Base-by-base conservation (phyloP, 2,113 vertebrate genomes). In the Pedionomus torquatus region DNA sequence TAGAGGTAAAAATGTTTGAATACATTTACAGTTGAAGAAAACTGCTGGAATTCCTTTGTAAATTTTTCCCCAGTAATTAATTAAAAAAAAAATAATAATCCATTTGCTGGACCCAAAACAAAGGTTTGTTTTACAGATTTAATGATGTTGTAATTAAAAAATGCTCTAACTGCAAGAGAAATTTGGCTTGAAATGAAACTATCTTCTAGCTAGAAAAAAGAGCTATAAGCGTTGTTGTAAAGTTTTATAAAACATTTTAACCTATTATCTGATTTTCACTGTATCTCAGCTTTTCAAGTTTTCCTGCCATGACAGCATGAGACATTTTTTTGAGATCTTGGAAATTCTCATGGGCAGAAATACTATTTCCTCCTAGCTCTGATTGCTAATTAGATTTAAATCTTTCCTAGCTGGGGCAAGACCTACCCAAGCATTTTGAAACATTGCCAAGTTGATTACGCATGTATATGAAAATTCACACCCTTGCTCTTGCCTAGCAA, bases 371-470 rank as follows among this genome's bases (percentile, higher is more conserved):
- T 80, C 66, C 58, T 46, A 74, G 74, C 68, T 90, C 51, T 77
- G 26, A 89, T 78, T 94, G 89, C 86, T 92, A 93, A 84, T 75
- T 78, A 89, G 64, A 89, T 90, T 86, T 64, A 83, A 82, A 57
- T 75, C 39, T 78, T 81, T 64, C 64, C 68, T 95, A 92, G 72
- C 64, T 86, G 55, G 80, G 76, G 41, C 76, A 86, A 95, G 93
- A 94, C 76, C 76, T 78, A 68, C 30, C 43, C n/a, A 71, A 90
- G 83, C 46, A 92, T 86, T 92, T 15, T 87, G 69, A 91, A 95
- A 60, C 69, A 43, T 2, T 77, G 58, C 91, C 83, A 89, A 26
- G 11, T 80, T 77, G 65, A 90, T 87, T 84, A 92, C 25, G 46
- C 75, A 39, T 39, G 31, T 55, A 33, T 28, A 49, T 33, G 64